A percentile compares a stretch with the other conserved stretches of the same genome.
Evolutionary conservation across 2,888 invertebrate genomes (phyloP).

Genomic region (Melanostoma scalare): DNA sequence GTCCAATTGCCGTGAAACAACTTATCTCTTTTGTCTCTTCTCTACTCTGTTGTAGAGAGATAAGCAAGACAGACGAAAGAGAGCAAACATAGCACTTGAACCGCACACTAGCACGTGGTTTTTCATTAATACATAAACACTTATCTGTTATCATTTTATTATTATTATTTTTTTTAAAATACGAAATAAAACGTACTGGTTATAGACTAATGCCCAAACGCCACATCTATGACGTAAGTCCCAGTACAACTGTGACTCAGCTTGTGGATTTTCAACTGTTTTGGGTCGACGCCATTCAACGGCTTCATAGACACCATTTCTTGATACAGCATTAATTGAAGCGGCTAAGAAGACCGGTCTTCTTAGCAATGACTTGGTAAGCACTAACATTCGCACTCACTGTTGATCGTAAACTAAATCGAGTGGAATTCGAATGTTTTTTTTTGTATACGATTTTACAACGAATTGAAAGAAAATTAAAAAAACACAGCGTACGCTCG

Average conservation of each 20-base stretch:
- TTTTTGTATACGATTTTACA: not conserved
- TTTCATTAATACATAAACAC: not conserved
- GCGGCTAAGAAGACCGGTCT: constrained; percentile 65
- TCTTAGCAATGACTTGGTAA: constrained; percentile 55
- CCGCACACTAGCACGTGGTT: not conserved
- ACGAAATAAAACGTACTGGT: constrained; percentile 49
- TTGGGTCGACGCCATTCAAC: constrained; percentile 30
- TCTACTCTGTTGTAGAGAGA: no score
- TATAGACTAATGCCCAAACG: constrained; percentile 56
- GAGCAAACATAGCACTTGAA: no score
- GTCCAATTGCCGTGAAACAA: no score
- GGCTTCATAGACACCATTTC: constrained; percentile 34
- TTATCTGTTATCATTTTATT: not conserved
- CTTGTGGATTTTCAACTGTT: constrained; percentile 26
- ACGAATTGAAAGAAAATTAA: not conserved
- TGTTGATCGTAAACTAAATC: constrained; percentile 47
- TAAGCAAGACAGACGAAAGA: no score
- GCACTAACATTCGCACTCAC: constrained; percentile 61
- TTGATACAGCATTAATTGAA: constrained; percentile 33
- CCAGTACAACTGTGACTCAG: constrained; percentile 20
- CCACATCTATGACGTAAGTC: constrained; percentile 58
- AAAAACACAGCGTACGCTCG: not conserved
- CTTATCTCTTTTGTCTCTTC: no score
- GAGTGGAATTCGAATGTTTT: constrained; percentile 24
- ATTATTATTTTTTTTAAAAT: no score